A percentile compares a stretch with the other conserved stretches of the same genome.
These are phyloP conservation scores for Penaeus chinensis DNA, from an alignment of 1,140 invertebrate genomes.

Conservation along the genomic window DNA sequence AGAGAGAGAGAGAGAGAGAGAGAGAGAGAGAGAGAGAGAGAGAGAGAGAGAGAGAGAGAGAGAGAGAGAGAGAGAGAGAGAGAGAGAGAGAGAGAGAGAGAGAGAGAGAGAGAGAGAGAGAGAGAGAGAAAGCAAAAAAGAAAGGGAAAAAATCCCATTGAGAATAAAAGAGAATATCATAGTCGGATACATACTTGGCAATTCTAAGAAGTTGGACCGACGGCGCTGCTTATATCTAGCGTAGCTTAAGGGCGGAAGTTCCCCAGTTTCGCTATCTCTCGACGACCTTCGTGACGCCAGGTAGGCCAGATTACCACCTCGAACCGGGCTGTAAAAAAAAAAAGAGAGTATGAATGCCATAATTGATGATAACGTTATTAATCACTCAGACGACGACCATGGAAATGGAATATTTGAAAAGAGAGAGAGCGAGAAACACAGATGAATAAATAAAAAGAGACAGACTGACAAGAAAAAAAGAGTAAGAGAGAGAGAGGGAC, in stretches of 20 bases:
- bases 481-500: too few relatives aligned
- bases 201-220: constrained; percentile 87
- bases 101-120: neutral
- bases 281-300: constrained; percentile 80
- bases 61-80: too few relatives aligned
- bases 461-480: too few relatives aligned
- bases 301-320: constrained; percentile 72
- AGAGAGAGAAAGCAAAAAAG: neutral
- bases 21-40: too few relatives aligned
- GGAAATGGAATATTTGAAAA: too few relatives aligned
- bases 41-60: too few relatives aligned
- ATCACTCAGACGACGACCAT: too few relatives aligned
- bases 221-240: constrained; percentile 78
- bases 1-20: too few relatives aligned
- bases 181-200: constrained; percentile 75
- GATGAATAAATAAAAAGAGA: too few relatives aligned
- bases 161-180: neutral
- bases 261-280: constrained; percentile 77
- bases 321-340: constrained; percentile 34
- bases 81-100: neutral
- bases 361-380: too few relatives aligned
- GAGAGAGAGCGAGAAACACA: too few relatives aligned
- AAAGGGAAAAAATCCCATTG: neutral
- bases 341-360: too few relatives aligned
- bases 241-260: constrained; percentile 78